Base-by-base conservation (phyloP, 1,140 invertebrate genomes). In the Ganaspis sp. region DNA sequence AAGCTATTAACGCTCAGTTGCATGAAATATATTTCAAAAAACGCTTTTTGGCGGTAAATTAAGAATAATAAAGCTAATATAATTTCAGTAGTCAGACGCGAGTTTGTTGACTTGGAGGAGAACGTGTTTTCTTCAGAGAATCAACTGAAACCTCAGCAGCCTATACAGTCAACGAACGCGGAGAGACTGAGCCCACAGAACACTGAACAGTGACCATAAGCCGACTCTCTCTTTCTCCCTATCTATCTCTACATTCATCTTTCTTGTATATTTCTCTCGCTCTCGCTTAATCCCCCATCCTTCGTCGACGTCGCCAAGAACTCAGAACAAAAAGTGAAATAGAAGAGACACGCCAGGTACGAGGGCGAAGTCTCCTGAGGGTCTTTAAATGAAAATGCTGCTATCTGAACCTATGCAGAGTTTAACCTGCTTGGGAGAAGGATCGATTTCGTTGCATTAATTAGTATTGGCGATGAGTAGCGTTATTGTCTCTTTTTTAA, bases 281-380 rank as follows among this genome's bases (percentile, higher is more conserved):
- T 81, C 76, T 75, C 72, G 70, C 70, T 69, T 74, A 19, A 71
- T 49, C 40, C 40, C 74, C 75, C 11, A 40, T 54, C 45, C 71
- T 72, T 73, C 53, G 72, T 19, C n/a, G 72, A 29, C 58, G 54
- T 58, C 54, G 58, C 40, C 71, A 23, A 69, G 70, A 29, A 34
- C 53, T 58, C 49, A 42, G 58, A 29, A 77, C 71, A 73, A 77
- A 78, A 74, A 78, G 72, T 74, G 71, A 71, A 78, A 69, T 70
- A 53, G 75, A 53, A 69, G 71, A 38, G 54, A 69, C 49, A 77
- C 75, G 79, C 75, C 84, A 85, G 84, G 83, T 85, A 85, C 78
- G 83, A 83, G 84, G 81, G 84, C 84, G 76, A 84, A 85, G 84
- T 85, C 83, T 85, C 69, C 76, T 54, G 78, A 77, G 73, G 72